Base-by-base conservation (phyloP, 2,888 invertebrate species). In the Danaus chrysippus region DNA sequence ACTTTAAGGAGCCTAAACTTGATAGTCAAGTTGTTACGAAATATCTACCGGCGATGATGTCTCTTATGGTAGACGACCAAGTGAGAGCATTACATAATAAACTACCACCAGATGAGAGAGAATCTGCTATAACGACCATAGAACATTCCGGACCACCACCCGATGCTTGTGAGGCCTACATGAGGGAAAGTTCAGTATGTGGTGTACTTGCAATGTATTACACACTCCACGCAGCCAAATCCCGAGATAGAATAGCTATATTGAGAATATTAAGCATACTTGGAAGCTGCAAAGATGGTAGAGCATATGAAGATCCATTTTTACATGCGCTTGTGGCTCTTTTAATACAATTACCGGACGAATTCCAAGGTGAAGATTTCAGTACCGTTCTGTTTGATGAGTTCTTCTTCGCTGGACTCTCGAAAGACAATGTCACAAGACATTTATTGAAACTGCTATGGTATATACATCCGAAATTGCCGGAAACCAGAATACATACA, bases 321-420 rank as follows among this genome's bases (percentile, higher is more conserved):
- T 86, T 99, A 62, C 98, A 99, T 91, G 96, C 97, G 12, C 89
- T 99, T 73, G 96, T 96, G 75, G 95, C 96, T 0, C 84, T 96
- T 54, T 91, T 99, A 9, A 95, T 98, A 70, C 95, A 96, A 65
- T 94, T 98, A 92, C 94, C 95, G 3, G 98, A 99, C 70, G 98
- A 98, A 83, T 98, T 99, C 78, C 93, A 96, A 70, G 95, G 96
- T 0, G 97, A 98, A 86, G 98, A 98, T 72, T 98, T 98, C 80
- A 98, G 98, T 84, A 97, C 97, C 2, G 96, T 97, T 1, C 93
- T 99, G 53, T 98, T 99, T 87, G 98, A 98, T 84, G 98, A 98
- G 82, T 98, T 98, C 83, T 96, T 99, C 76, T 95, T 98, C 83
- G 97, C 97, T 62, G 96, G 96, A 0, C 90, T 98, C 15, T 94